Conservation (phyloP, 2,797 vertebrate species). For the Aselliscus stoliczkanus region DNA sequence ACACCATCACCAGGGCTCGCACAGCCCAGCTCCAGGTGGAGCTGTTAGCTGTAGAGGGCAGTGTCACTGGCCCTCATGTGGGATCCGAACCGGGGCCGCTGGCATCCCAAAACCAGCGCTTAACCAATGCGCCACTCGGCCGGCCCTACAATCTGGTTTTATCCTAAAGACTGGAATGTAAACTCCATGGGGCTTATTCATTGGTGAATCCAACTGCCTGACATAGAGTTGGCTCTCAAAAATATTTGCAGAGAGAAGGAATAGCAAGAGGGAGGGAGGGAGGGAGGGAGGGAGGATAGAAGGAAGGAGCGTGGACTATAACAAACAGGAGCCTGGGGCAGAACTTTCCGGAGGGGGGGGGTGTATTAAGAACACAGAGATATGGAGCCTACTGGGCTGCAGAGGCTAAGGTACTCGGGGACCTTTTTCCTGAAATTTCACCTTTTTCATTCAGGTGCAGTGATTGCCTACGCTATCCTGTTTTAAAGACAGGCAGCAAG, state of each 20-base stretch:
- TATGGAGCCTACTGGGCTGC: background rate
- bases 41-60: too few species aligned
- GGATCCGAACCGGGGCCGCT: too few species aligned
- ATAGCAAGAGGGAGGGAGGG: background rate
- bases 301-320: too few species aligned
- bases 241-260: background rate
- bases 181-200: background rate
- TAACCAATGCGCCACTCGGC: too few species aligned
- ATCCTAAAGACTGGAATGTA: background rate
- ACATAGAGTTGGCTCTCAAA: background rate
- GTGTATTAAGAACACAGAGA: background rate
- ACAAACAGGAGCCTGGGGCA: background rate
- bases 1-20: too few species aligned
- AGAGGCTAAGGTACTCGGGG: background rate
- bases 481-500: background rate
- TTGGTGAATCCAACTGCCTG: background rate
- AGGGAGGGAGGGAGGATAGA: background rate
- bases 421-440: background rate
- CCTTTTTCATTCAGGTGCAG: background rate
- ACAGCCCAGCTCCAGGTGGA: too few species aligned
- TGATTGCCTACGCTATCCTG: background rate
- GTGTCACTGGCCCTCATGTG: too few species aligned
- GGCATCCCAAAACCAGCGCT: too few species aligned
- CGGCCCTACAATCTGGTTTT: background rate
- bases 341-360: background rate